phyloP scores from a whole-genome alignment of 2,888 invertebrate genomes.

The Chymomyza fuscimana region DNA sequence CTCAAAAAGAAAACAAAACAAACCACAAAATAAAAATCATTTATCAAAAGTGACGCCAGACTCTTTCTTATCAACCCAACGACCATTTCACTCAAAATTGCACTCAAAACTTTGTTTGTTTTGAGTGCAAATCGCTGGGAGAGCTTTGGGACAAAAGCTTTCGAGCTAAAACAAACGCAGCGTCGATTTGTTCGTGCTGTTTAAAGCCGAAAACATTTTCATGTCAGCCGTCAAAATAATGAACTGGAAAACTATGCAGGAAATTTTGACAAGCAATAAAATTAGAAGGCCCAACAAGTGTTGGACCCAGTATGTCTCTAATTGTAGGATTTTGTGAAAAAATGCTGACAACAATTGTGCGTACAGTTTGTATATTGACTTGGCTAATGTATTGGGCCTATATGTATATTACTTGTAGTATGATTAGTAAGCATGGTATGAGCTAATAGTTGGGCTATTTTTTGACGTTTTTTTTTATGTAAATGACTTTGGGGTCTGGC shows the following conservation, averaged over 20 bases:
- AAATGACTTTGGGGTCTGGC: conserved; percentile 42
- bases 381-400: background rate
- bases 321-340: background rate
- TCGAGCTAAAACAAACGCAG: conserved; percentile 1
- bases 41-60: conserved; percentile 59
- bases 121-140: conserved; percentile 46
- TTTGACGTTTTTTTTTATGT: conserved; percentile 28
- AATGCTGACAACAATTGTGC: background rate
- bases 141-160: conserved; percentile 32
- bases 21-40: conserved; percentile 38
- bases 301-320: conserved; percentile 1
- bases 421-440: conserved; percentile 28
- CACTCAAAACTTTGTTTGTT: conserved; percentile 51
- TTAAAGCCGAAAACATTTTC: conserved; percentile 24
- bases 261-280: conserved; percentile 53
- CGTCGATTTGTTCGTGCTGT: conserved; percentile 15
- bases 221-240: conserved; percentile 32
- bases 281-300: conserved; percentile 50
- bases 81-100: conserved; percentile 18
- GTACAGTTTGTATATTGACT: background rate
- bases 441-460: conserved; percentile 36
- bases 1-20: conserved; percentile 15
- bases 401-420: background rate
- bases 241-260: conserved; percentile 58
- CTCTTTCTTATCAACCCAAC: conserved; percentile 48